Base-by-base conservation (phyloP, 2,113 vertebrate species). In the Synodontis membranacea region DNA sequence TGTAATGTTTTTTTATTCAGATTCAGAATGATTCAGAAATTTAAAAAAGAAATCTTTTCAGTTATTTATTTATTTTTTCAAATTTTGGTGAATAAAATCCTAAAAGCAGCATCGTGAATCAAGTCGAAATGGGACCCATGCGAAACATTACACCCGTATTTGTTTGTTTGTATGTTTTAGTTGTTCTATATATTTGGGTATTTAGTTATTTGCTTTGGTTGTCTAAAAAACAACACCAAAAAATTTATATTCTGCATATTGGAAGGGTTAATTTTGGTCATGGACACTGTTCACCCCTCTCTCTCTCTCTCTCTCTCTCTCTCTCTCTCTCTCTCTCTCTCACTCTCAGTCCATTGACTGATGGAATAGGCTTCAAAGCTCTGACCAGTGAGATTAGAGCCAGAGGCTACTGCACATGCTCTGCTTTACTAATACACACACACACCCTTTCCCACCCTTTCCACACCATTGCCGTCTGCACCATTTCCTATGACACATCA, bases 201-300 rank as follows among this genome's bases (percentile, higher is more conserved):
- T 1, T 37, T 34, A 9, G 14, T 19, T 68, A 17, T 64, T n/a
- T 31, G 21, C 85, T 52, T 88, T 92, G 56, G 86, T 90, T 87
- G 87, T 75, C 87, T 70, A 39, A 23, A 5, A 19, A 19, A 19
- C 19, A 46, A 44, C 15, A 34, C n/a, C 28, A 48, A 28, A 14
- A 46, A 75, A 46, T 15, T 14, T 4, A 28, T 0, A 3, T 34
- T n/a, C 25, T 28, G 6, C 42, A 48, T 23, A 75, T n/a, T 48
- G 44, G 72, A 25, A n/a, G 25, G 42, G 72, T 75, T 48, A 48
- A 48, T 52, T 50, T 50, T 34, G 28, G 28, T 52, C 25, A 52
- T 31, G 46, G 15, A 34, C 46, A 31, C 76, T 34, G 42, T 44
- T n/a, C 12, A 9, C 42, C 56, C 15, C 37, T 60, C 23, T 75